Percentiles rank a stretch among this genome's conserved stretches.
Conservation (phyloP, 1,140 invertebrate species). For the Meteorus sp. region DNA sequence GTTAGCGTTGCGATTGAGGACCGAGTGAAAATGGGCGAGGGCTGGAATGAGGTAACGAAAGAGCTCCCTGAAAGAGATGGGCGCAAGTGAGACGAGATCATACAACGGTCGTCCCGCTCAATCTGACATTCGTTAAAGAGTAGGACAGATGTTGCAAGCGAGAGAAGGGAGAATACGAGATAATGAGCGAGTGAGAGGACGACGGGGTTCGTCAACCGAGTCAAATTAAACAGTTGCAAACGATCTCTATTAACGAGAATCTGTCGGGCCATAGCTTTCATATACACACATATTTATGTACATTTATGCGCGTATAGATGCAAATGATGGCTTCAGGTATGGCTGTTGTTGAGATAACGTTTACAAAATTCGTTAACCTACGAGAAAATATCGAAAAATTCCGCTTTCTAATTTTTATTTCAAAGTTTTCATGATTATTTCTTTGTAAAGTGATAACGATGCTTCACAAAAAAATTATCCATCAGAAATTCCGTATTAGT, state of each 20-base stretch:
- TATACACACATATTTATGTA: not conserved
- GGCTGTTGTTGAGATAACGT: constrained; percentile 8
- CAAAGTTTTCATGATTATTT: too few species aligned
- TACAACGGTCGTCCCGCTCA: too few species aligned
- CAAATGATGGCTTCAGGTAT: constrained; percentile 13
- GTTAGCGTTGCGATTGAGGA: constrained; percentile 29
- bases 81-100: constrained; percentile 12
- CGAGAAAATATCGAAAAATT: not conserved
- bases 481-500: too few species aligned
- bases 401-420: too few species aligned
- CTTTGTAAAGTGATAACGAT: too few species aligned
- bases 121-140: not conserved
- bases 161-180: constrained; percentile 30
- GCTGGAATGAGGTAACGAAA: not conserved
- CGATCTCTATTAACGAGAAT: constrained; percentile 34
- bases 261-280: constrained; percentile 21
- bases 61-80: not conserved
- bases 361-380: constrained; percentile 19
- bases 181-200: constrained; percentile 29
- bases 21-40: not conserved
- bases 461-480: too few species aligned
- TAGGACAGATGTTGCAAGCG: not conserved
- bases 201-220: constrained; percentile 10
- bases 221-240: constrained; percentile 37
- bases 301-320: constrained; percentile 7